phyloP scores from a whole-genome alignment of 2,888 invertebrate species.

The Oscheius sp. region DNA sequence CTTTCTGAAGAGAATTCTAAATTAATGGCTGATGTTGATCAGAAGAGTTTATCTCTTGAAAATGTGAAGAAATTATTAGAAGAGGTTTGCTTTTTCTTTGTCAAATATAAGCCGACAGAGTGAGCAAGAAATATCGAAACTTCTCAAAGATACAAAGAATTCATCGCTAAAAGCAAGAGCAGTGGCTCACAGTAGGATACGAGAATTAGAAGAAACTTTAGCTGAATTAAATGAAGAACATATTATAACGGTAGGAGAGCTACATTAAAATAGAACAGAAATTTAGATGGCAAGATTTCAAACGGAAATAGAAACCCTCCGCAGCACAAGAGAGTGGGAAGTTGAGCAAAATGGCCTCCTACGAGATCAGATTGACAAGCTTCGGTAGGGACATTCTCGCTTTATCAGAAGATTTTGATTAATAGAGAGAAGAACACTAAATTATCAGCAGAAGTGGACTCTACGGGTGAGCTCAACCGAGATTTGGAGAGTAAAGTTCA shows the following conservation, averaged over 20 bases:
- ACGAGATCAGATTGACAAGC: conserved; percentile 54
- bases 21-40: conserved; percentile 7
- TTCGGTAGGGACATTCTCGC: conserved; percentile 32
- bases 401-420: not conserved
- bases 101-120: conserved; percentile 36
- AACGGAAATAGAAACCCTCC: conserved; percentile 57
- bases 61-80: not conserved
- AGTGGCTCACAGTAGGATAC: conserved; percentile 61
- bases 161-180: conserved; percentile 59
- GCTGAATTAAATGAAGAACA: conserved; percentile 36
- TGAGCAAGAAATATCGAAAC: conserved; percentile 50
- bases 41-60: not conserved
- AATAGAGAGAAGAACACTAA: conserved; percentile 50
- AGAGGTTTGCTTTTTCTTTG: not conserved
- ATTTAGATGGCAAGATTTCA: conserved; percentile 52
- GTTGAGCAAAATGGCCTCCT: conserved; percentile 61
- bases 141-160: conserved; percentile 52
- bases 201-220: conserved; percentile 58
- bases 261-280: not conserved
- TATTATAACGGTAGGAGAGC: conserved; percentile 33
- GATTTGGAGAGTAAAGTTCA: conserved; percentile 40
- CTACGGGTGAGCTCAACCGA: conserved; percentile 38
- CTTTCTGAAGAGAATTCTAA: conserved; percentile 4
- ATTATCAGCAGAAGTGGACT: conserved; percentile 51
- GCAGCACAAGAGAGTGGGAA: conserved; percentile 63